Conservation (phyloP, 1,140 invertebrate species). For the Cyclina sinensis region DNA sequence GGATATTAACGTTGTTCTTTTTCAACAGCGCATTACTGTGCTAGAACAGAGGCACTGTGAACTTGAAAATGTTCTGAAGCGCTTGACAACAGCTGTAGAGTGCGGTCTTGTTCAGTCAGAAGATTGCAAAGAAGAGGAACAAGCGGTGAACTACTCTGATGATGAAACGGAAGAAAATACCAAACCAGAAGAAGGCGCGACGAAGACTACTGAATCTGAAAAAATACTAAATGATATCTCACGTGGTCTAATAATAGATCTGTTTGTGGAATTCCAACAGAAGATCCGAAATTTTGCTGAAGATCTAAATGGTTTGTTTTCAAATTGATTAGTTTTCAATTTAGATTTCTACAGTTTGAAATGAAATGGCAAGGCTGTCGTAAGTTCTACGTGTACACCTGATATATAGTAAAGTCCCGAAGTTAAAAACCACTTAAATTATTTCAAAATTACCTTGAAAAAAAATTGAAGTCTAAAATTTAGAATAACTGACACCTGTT, state of each 20-base stretch:
- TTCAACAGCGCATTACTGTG: conserved; percentile 47
- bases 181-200: background rate
- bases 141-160: background rate
- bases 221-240: background rate
- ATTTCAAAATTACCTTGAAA: too few species aligned
- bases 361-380: too few species aligned
- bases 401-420: too few species aligned
- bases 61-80: conserved; percentile 56
- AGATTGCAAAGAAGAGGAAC: background rate
- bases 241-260: background rate
- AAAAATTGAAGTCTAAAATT: too few species aligned
- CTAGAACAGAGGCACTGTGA: conserved; percentile 60
- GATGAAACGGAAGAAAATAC: background rate
- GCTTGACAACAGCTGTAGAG: conserved; percentile 45
- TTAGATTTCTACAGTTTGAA: too few species aligned
- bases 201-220: background rate
- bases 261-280: conserved; percentile 66
- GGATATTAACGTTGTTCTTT: background rate
- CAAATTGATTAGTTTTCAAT: too few species aligned
- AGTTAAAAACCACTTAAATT: too few species aligned
- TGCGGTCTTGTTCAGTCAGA: background rate
- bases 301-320: conserved; percentile 56
- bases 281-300: conserved; percentile 53
- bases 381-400: too few species aligned
- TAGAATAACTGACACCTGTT: too few species aligned